Percentiles rank a stretch among this genome's conserved stretches.
phyloP scores from a whole-genome alignment of 2,888 invertebrate genomes.

The Frankliniella fusca region DNA sequence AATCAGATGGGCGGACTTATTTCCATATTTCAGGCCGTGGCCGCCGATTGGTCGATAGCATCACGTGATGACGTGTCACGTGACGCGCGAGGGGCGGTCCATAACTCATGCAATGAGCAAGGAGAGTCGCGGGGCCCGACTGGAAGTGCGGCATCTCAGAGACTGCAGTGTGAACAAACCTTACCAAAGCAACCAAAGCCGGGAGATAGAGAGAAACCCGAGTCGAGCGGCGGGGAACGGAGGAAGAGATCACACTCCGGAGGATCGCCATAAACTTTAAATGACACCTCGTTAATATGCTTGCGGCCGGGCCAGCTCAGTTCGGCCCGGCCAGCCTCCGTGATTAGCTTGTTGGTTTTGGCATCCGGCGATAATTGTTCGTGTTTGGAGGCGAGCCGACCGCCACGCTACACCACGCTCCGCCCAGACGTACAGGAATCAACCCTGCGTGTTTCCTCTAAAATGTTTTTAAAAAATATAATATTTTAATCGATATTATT shows the following conservation, averaged over 20 bases:
- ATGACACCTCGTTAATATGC: no score
- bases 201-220: not conserved
- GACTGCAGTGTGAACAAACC: no score
- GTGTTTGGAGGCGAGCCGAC: not conserved
- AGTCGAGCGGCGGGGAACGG: not conserved
- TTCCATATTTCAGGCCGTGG: not conserved
- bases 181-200: not conserved
- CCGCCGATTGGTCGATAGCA: conserved; percentile 19
- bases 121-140: no score
- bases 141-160: no score
- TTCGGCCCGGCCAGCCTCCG: not conserved
- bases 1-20: not conserved
- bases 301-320: no score
- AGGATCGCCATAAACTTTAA: not conserved
- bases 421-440: not conserved
- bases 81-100: no score
- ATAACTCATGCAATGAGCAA: no score
- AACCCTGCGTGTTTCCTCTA: not conserved
- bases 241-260: not conserved
- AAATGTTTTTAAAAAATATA: no score
- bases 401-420: not conserved
- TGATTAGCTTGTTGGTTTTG: conserved; percentile 20
- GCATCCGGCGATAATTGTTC: conserved; percentile 3
- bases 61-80: not conserved
- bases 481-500: no score